Conservation (phyloP, 2,797 vertebrate species). For the Intellagama lesueurii region DNA sequence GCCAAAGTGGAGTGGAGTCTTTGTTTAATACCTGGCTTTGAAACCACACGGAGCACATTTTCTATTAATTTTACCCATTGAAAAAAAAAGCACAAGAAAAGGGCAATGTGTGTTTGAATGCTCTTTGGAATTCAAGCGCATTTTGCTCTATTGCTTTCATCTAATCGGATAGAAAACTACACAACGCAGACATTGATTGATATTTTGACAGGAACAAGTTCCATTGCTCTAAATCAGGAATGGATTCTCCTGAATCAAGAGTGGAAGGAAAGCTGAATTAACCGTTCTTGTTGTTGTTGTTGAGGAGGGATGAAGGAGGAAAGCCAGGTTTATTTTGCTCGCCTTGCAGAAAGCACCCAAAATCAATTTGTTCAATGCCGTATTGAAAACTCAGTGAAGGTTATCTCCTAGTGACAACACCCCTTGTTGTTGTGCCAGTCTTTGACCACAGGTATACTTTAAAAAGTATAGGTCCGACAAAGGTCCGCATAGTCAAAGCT, state of each 20-base stretch:
- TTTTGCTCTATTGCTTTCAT: background rate
- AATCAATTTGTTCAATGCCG: constrained; percentile 18
- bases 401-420: background rate
- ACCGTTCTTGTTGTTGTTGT: background rate
- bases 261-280: background rate
- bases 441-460: background rate
- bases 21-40: background rate
- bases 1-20: background rate
- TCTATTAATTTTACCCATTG: background rate
- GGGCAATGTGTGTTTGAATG: background rate
- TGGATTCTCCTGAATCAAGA: background rate
- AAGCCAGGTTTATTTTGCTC: background rate
- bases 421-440: no score
- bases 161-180: background rate
- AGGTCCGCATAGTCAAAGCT: no score
- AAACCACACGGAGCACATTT: background rate
- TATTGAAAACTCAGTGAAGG: constrained; percentile 26
- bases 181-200: no score
- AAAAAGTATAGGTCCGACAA: no score
- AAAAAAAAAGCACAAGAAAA: background rate
- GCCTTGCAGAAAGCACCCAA: background rate
- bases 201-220: background rate
- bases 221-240: background rate
- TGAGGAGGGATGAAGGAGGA: background rate
- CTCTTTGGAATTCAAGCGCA: background rate